Conservation (phyloP, 2,113 vertebrate species). For the Pogona vitticeps region DNA sequence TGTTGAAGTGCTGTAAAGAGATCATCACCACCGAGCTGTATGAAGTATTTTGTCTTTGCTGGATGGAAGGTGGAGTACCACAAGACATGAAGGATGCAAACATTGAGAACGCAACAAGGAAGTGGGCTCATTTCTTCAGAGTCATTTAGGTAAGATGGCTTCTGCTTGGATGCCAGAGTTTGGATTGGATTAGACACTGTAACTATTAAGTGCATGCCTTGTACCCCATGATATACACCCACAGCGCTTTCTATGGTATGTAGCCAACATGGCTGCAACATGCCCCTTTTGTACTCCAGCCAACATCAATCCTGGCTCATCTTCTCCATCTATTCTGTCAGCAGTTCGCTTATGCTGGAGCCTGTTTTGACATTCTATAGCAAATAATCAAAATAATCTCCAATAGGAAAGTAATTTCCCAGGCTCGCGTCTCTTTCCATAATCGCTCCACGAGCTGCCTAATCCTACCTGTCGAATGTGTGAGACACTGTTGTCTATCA, state of each 20-base stretch:
- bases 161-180: no score
- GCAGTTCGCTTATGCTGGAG: neutral
- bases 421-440: neutral
- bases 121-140: neutral
- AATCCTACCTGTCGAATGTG: neutral
- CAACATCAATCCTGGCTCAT: neutral
- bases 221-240: neutral
- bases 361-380: neutral
- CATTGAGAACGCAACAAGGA: neutral
- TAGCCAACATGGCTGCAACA: neutral
- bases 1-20: no score
- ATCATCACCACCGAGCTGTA: no score
- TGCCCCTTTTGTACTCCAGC: neutral
- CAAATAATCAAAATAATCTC: neutral
- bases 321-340: neutral
- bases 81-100: no score
- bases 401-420: conserved; percentile 13
- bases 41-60: no score
- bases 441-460: no score
- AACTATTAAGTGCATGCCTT: neutral
- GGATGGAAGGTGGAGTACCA: no score
- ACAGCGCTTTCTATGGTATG: no score
- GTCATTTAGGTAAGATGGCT: neutral
- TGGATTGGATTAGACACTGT: neutral
- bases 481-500: conserved; percentile 16